Conservation (phyloP, 2,888 invertebrate genomes). For the Mycalesis mineus region DNA sequence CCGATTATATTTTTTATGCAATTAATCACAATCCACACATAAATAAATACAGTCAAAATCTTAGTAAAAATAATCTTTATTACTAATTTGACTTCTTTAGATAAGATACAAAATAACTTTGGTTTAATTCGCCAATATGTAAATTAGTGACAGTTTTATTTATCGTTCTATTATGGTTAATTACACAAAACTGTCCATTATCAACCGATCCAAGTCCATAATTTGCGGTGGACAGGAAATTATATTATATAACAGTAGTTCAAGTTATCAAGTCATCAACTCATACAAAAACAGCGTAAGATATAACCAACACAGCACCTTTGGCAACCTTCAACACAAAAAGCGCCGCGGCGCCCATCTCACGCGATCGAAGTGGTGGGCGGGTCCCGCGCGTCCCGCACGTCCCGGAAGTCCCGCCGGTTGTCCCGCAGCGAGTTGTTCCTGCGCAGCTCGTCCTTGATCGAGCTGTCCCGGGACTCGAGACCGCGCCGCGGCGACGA, state of each 20-base stretch:
- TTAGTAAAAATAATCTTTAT: no score
- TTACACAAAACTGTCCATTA: no score
- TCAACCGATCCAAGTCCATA: neutral
- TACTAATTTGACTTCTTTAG: no score
- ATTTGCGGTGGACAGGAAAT: neutral
- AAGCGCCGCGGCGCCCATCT: conserved; percentile 29
- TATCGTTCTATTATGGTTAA: no score
- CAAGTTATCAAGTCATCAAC: neutral
- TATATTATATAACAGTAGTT: neutral
- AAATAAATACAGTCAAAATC: no score
- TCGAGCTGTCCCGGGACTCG: conserved; percentile 55
- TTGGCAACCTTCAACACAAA: conserved; percentile 28
- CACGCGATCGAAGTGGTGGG: conserved; percentile 64
- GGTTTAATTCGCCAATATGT: no score
- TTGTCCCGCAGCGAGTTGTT: conserved; percentile 66
- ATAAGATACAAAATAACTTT: no score
- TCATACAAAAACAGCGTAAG: conserved; percentile 3
- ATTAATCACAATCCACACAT: no score
- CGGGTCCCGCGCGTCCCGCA: conserved; percentile 39
- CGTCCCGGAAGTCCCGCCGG: conserved; percentile 44
- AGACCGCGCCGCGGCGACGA: conserved; percentile 61
- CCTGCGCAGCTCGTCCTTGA: conserved; percentile 60
- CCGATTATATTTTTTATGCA: no score
- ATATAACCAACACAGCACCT: conserved; percentile 17
- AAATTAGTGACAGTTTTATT: no score